Evolutionary conservation across 2,113 vertebrate species (phyloP), one percentile per base, ranked within the genome.

Genomic region (Pyxicephalus adspersus): DNA sequence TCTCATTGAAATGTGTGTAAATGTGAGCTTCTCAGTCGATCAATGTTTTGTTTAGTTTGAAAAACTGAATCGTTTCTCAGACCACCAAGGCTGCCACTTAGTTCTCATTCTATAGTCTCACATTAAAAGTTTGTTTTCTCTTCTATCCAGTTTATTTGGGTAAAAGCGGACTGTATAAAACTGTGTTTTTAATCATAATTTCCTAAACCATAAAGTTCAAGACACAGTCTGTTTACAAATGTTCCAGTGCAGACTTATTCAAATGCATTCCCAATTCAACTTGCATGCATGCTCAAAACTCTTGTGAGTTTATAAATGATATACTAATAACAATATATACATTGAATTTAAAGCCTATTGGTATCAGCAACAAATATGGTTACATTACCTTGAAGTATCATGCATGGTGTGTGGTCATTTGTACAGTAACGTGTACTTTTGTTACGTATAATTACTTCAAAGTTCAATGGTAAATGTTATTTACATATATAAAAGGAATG

Each of bases 171-270:
- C 22, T 84, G 83, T 65, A 68, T 79, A 83, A 85, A 75, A 75
- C 61, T 88, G 22, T 79, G 18, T 64, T 85, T 86, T 83, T 83
- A 87, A 88, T 84, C 70, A 16, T 66, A 83, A 60, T 82, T 83
- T 70, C 76, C 34, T 64, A 87, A 87, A 83, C 66, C 84, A 3
- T 18, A n/a, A 77, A 64, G 28, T 84, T 86, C 81, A 83, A 75
- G 54, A 80, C 45, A 57, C 65, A 61, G 2, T 75, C 50, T 83
- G 58, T 65, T 82, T 83, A 82, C 7, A 79, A 83, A 83, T 45
- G 78, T 71, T 79, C 67, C 82, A 85, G 85, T 34, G 20, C 81
- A 83, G 34, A 23, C 60, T 57, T 85, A n/a, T n/a, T n/a, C n/a
- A n/a, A n/a, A n/a, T 85, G 71, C 75, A 84, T 78, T 83, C 61